Evolutionary conservation across 2,888 invertebrate genomes (phyloP), one percentile per base, ranked within the genome.

Genomic region (Philaethria dido): DNA sequence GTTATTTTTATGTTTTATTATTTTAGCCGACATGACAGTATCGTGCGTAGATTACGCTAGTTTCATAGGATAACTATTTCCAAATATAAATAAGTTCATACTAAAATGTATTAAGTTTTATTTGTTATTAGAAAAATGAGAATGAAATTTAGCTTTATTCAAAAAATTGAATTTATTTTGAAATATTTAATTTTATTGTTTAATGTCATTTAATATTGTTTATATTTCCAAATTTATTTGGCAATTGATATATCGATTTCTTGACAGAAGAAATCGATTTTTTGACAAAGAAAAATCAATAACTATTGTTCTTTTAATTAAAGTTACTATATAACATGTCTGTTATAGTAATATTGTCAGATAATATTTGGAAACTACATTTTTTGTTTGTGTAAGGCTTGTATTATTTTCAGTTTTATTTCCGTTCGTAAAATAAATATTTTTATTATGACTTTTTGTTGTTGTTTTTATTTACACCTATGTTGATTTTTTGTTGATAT

Each of bases 381-480:
- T 67, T 72, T 59, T 52, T 62, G 36, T 68, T 59, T 59, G 71
- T 72, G 63, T 71, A 71, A 69, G 68, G 18, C 50, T 66, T 80
- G 78, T 81, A 80, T 78, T 80, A 74, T 78, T 80, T 80, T 78
- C 65, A 69, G 75, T 79, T 82, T 81, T 78, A 79, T 80, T 81
- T 77, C 77, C 25, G 76, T 80, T 80, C 74, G 75, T 75, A 72
- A 73, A 74, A 74, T 72, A 78, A 79, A 75, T 69, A 66, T 66
- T 52, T 64, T 62, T 69, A 64, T 64, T 64, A 60, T 66, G 60
- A 57, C 61, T 68, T 69, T 69, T 20, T 63, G 61, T 71, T 55
- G 55, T 55, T 22, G 54, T 66, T 64, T 71, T 71, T 66, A 36
- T 64, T 69, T 62, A 3, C 61, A 55, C 66, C 63, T 66, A 44